Evolutionary conservation across 1,140 invertebrate genomes (phyloP), one percentile per base, ranked within the genome.

Genomic region (Drosophila ercepeae): DNA sequence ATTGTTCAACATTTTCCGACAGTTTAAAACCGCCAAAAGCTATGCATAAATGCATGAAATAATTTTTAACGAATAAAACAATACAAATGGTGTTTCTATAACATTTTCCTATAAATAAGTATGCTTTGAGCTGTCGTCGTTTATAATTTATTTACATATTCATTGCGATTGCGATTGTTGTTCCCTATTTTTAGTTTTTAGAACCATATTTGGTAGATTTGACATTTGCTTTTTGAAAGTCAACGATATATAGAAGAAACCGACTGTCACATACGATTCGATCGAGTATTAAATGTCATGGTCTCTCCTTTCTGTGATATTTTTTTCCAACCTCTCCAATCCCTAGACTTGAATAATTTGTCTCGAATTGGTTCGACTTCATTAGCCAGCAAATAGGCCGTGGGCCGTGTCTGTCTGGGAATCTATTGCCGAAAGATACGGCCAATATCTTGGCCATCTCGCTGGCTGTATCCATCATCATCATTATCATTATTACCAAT

Each of bases 361-460:
- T 42, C 14, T 48, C 25, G 9, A 34, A 65, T 74, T 50, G 58
- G 68, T 73, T 63, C 67, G 52, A 71, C 67, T 39, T 44, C 57
- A 73, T 73, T 70, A 71, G 68, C 51, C 68, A 41, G 8, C 23
- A 49, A 64, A 73, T 72, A 63, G 39, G 45, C 57, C 45, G 69
- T 73, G 58, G 58, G 70, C 50, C 64, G 70, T 53, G 58, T 69
- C 50, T 73, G 70, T 53, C 54, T 72, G 44, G 55, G 19, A 70
- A 60, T 51, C 65, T 29, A 48, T 39, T 51, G 55, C 39, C 18
- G 32, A 48, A 23, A 36, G 27, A 48, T 52, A 70, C 58, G 46
- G 21, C 57, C 36, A 34, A 25, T 25, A 21, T 71, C 23, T 29
- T 19, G 16, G 39, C 32, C 53, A 45, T 36, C 32, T 60, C 25